These are phyloP conservation scores for Brachyhypopomus gauderio DNA, from an alignment of 2,113 vertebrate species.

Conservation along the genomic window DNA sequence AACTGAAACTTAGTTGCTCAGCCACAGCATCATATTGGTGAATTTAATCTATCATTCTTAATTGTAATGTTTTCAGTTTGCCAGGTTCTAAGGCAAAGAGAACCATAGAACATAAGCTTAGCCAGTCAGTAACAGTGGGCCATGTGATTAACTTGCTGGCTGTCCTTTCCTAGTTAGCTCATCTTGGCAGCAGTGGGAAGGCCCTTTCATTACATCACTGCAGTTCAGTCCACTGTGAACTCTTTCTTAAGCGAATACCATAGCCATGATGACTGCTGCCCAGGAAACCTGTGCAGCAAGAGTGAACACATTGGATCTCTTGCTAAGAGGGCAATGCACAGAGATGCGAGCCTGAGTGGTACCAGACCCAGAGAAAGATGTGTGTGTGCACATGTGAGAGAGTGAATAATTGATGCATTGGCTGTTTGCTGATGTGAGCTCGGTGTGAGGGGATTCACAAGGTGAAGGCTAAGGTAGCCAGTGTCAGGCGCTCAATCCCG, in stretches of 20 bases:
- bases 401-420: slow-evolving; percentile 69
- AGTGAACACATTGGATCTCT: slow-evolving; percentile 63
- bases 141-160: slow-evolving; percentile 25
- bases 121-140: slow-evolving; percentile 1
- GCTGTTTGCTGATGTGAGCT: slow-evolving; percentile 54
- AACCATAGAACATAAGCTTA: not conserved
- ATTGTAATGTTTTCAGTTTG: not conserved
- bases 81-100: not conserved
- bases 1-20: not conserved
- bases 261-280: slow-evolving; percentile 41
- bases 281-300: slow-evolving; percentile 49
- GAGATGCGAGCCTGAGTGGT: slow-evolving; percentile 58
- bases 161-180: slow-evolving; percentile 24
- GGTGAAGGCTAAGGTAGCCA: slow-evolving; percentile 46
- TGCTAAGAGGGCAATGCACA: slow-evolving; percentile 59
- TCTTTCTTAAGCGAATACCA: slow-evolving; percentile 53
- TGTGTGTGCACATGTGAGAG: slow-evolving; percentile 52
- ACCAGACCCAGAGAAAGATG: slow-evolving; percentile 55
- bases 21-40: not conserved
- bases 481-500: slow-evolving; percentile 17
- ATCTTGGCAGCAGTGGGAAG: slow-evolving; percentile 25
- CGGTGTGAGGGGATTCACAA: slow-evolving; percentile 60
- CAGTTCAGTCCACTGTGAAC: slow-evolving; percentile 36
- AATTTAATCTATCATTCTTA: not conserved
- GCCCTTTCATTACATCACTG: slow-evolving; percentile 1